A percentile compares a stretch with the other conserved stretches of the same genome.
Evolutionary conservation across 2,888 invertebrate species (phyloP).

Genomic region (Unio delphinus): DNA sequence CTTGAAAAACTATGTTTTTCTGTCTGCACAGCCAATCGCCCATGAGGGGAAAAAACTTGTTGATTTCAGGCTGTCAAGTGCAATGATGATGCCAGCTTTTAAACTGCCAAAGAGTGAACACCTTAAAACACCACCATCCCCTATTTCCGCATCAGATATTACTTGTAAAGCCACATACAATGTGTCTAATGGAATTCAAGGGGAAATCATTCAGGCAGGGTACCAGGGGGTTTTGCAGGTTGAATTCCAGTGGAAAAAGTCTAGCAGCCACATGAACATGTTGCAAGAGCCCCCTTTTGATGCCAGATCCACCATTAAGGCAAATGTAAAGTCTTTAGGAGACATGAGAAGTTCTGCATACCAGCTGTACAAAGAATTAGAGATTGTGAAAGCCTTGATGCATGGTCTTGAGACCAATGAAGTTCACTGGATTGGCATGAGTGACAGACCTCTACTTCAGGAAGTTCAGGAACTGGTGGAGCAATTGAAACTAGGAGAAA

Average conservation of each 20-base stretch:
- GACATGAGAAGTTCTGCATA: conserved; percentile 40
- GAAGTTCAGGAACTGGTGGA: conserved; percentile 39
- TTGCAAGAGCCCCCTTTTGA: conserved; percentile 47
- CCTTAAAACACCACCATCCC: conserved; percentile 12
- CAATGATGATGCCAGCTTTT: conserved; percentile 19
- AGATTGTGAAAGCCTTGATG: conserved; percentile 34
- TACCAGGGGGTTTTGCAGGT: conserved; percentile 39
- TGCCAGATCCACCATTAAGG: conserved; percentile 40
- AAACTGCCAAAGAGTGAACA: conserved; percentile 16
- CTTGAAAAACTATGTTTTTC: conserved; percentile 31
- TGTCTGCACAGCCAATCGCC: conserved; percentile 22
- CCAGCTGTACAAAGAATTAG: conserved; percentile 42
- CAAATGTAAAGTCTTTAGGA: conserved; percentile 41
- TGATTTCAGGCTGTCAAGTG: conserved; percentile 35
- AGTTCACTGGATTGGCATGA: conserved; percentile 47
- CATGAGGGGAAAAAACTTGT: conserved; percentile 25
- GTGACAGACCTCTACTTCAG: conserved; percentile 35
- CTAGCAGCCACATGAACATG: conserved; percentile 16
- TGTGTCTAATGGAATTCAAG: conserved; percentile 8
- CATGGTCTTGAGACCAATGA: conserved; percentile 44
- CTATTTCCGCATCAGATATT: conserved; percentile 24
- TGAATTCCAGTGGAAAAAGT: conserved; percentile 48
- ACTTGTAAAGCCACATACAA: conserved; percentile 35
- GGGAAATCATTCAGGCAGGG: conserved; percentile 14
- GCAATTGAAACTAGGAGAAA: conserved; percentile 44